Conservation (phyloP, 23 tunicate genomes). For the Phallusia fumigata region DNA sequence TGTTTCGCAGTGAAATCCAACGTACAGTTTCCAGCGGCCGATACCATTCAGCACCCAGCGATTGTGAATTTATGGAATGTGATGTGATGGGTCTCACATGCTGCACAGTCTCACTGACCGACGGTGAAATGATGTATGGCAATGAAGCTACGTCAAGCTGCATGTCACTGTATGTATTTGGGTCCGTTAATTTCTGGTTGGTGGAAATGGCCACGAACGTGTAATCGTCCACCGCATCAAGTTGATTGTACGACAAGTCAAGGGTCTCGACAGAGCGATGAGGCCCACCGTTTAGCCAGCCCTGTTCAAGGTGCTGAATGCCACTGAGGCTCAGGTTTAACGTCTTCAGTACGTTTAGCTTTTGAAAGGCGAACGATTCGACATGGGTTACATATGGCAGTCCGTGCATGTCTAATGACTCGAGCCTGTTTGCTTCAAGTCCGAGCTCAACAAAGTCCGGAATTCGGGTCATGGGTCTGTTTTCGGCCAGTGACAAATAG, state of each 20-base stretch:
- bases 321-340: conserved; percentile 60
- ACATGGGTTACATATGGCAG: conserved; percentile 12
- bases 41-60: conserved; percentile 16
- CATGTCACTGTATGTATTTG: neutral
- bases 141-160: neutral
- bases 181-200: neutral
- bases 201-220: conserved; percentile 35
- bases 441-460: conserved; percentile 33
- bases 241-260: conserved; percentile 55
- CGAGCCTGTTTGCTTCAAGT: neutral
- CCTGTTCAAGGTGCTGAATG: conserved; percentile 33
- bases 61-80: neutral
- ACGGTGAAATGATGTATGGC: conserved; percentile 30
- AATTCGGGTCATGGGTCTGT: conserved; percentile 18
- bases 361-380: conserved; percentile 19
- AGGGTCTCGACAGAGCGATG: conserved; percentile 29
- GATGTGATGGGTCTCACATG: neutral
- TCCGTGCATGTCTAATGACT: conserved; percentile 31
- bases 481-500: conserved; percentile 31
- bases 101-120: neutral
- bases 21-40: conserved; percentile 16
- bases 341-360: conserved; percentile 7
- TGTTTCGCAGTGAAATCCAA: conserved; percentile 36
- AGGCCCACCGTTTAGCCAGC: conserved; percentile 83
- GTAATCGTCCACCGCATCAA: conserved; percentile 8